Conservation (phyloP, 2,888 invertebrate genomes). For the Disparrhopalites patrizii region DNA sequence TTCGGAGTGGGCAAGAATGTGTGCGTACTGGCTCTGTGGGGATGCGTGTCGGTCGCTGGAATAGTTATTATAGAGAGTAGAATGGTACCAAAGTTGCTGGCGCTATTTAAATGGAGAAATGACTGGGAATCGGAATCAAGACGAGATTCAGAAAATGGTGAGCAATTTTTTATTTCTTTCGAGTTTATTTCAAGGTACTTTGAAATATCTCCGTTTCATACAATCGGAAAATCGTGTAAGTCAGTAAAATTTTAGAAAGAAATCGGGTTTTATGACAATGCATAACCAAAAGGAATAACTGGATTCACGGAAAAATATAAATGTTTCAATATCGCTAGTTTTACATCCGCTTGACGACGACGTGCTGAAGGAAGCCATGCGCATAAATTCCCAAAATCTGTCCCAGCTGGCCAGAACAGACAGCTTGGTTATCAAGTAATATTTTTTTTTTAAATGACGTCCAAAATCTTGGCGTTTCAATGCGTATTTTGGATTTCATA, state of each 20-base stretch:
- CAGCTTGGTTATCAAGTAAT: constrained; percentile 49
- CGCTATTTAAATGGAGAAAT: constrained; percentile 52
- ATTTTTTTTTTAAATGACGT: too few species aligned
- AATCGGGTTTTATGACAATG: too few species aligned
- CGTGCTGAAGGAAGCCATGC: constrained; percentile 34
- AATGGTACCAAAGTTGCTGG: constrained; percentile 50
- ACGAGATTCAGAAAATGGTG: neutral
- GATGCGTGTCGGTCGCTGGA: constrained; percentile 20
- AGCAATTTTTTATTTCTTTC: neutral
- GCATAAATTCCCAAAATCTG: constrained; percentile 32
- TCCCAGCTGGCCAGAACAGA: constrained; percentile 33
- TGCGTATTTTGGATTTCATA: too few species aligned
- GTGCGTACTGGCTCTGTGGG: constrained; percentile 31
- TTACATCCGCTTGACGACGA: constrained; percentile 31
- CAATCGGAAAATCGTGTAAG: neutral
- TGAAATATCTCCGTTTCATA: neutral
- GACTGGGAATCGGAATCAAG: constrained; percentile 12
- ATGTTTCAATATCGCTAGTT: neutral
- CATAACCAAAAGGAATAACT: neutral
- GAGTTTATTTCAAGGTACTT: neutral
- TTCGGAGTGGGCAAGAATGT: constrained; percentile 43
- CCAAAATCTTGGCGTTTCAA: too few species aligned
- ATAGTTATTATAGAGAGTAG: constrained; percentile 35
- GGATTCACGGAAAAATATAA: neutral
- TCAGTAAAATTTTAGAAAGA: too few species aligned